Conservation (phyloP, 2,797 vertebrate genomes). For the Mycteria americana region DNA sequence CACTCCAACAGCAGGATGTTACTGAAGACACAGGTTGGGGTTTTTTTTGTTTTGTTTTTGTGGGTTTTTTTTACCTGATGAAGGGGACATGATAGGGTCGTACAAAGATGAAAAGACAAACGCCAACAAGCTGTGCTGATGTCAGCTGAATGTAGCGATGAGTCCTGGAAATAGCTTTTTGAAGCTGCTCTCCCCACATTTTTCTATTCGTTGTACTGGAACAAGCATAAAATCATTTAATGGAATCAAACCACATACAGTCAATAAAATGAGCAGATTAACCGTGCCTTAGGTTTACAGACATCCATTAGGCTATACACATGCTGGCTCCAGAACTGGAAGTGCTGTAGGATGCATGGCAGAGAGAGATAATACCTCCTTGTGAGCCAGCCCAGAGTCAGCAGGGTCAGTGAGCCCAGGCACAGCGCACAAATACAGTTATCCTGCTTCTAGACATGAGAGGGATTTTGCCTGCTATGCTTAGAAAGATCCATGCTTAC, state of each 20-base stretch:
- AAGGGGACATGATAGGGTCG: constrained; percentile 79
- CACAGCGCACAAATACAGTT: neutral
- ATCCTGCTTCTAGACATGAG: neutral
- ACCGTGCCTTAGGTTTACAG: neutral
- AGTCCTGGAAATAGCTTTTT: constrained; percentile 80
- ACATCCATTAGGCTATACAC: neutral
- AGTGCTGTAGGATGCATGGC: neutral
- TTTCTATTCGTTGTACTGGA: constrained; percentile 81
- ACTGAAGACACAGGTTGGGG: neutral
- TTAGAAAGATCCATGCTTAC: neutral
- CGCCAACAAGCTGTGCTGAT: constrained; percentile 80
- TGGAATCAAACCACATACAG: neutral
- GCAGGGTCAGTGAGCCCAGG: neutral
- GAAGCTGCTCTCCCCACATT: constrained; percentile 83
- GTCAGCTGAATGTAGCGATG: constrained; percentile 81
- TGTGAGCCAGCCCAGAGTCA: neutral
- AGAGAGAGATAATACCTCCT: neutral
- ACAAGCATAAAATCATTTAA: constrained; percentile 55
- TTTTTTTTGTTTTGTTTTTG: neutral
- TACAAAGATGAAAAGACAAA: constrained; percentile 83
- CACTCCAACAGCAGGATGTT: neutral
- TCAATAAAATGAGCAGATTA: constrained; percentile 30
- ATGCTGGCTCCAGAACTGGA: neutral
- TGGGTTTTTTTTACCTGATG: constrained; percentile 71
- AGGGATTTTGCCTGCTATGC: neutral